A percentile compares a stretch with the other conserved stretches of the same genome.
Evolutionary conservation across 2,113 vertebrate genomes (phyloP).

Genomic region (Empidonax alnorum): DNA sequence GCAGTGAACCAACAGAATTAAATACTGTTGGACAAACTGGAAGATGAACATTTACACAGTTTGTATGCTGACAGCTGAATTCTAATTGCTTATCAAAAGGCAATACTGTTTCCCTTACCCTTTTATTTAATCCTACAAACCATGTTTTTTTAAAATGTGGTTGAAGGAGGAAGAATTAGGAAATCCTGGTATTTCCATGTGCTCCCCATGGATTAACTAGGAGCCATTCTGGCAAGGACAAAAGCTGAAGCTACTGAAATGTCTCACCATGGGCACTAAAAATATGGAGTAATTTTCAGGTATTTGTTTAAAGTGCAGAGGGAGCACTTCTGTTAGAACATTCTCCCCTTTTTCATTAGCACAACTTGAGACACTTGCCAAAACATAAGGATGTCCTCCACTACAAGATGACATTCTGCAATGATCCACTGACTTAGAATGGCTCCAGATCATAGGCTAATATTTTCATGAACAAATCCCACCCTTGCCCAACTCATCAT

Average conservation of each 20-base stretch:
- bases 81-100: background rate
- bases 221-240: background rate
- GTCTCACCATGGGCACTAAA: background rate
- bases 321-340: background rate
- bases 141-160: background rate
- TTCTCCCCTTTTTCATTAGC: background rate
- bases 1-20: background rate
- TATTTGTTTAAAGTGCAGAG: background rate
- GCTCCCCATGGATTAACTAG: background rate
- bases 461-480: background rate
- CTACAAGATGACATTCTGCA: background rate
- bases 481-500: background rate
- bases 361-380: background rate
- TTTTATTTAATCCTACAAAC: background rate
- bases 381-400: background rate
- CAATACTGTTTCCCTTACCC: background rate
- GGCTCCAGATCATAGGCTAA: fast-evolving
- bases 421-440: background rate
- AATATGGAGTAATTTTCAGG: background rate
- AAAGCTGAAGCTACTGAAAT: background rate
- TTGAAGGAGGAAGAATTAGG: background rate
- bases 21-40: background rate
- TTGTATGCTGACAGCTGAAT: background rate
- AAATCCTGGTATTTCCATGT: background rate
- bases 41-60: background rate